A percentile compares a stretch with the other conserved stretches of the same genome.
Evolutionary conservation across 2,797 vertebrate genomes (phyloP).

Genomic region (Pangasius sanitwongsei): DNA sequence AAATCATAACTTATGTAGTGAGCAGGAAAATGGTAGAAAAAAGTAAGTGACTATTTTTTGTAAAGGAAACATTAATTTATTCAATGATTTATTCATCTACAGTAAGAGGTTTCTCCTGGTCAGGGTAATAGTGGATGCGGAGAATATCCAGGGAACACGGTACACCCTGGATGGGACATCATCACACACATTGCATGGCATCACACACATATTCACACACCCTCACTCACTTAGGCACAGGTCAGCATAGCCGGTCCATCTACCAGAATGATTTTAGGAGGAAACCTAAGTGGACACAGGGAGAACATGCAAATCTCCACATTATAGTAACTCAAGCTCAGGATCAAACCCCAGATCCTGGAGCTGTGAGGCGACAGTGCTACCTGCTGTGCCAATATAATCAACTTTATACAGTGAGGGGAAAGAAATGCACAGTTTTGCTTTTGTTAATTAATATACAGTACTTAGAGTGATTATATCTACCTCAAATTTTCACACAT

Average conservation of each 20-base stretch:
- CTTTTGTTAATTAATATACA: too few species aligned
- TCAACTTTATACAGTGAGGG: too few species aligned
- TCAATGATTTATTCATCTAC: background rate
- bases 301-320: background rate
- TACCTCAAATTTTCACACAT: too few species aligned
- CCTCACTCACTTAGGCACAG: too few species aligned
- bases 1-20: background rate
- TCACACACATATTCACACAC: background rate
- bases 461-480: too few species aligned
- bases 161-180: background rate
- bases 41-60: background rate
- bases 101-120: background rate
- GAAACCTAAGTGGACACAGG: background rate
- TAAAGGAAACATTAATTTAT: background rate
- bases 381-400: too few species aligned
- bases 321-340: background rate
- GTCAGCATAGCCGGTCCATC: too few species aligned
- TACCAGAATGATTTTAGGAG: background rate
- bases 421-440: too few species aligned
- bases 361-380: too few species aligned
- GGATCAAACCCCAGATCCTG: background rate
- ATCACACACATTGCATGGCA: background rate
- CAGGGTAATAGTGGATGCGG: background rate
- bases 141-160: background rate
- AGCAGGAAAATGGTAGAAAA: background rate